These are phyloP conservation scores for Brachionus sp. DNA, from an alignment of 1,140 invertebrate species.

Conservation along the genomic window DNA sequence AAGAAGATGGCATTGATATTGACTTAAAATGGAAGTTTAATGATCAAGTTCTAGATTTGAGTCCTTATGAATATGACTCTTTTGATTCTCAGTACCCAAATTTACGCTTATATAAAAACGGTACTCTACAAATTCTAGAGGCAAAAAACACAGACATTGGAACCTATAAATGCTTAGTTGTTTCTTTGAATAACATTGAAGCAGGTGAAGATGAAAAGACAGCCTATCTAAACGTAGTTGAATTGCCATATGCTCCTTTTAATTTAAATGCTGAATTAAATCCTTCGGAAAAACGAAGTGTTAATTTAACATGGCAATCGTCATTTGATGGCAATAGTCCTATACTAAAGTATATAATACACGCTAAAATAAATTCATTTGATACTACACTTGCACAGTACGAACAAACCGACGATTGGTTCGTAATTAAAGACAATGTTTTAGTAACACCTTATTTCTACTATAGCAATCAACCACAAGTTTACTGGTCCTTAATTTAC, in stretches of 20 bases:
- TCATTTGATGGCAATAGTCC: conserved; percentile 95
- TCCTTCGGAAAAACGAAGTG: conserved; percentile 59
- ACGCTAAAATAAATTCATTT: conserved; percentile 63
- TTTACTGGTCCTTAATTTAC: conserved; percentile 70
- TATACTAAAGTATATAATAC: conserved; percentile 85
- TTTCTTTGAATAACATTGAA: conserved; percentile 63
- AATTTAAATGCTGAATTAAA: conserved; percentile 56
- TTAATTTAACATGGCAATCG: conserved; percentile 88
- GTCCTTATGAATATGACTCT: conserved; percentile 57
- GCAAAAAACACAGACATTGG: conserved; percentile 62
- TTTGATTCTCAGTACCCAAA: conserved; percentile 48
- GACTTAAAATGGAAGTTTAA: conserved; percentile 75
- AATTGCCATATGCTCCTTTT: conserved; percentile 39
- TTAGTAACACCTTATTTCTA: conserved; percentile 64
- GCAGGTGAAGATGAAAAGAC: conserved; percentile 85
- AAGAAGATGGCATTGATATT: conserved; percentile 81
- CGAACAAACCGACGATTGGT: conserved; percentile 42
- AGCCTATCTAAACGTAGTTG: conserved; percentile 61
- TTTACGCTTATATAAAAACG: conserved; percentile 53
- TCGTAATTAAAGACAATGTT: conserved; percentile 33
- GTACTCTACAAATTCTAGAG: conserved; percentile 60
- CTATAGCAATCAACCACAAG: conserved; percentile 75
- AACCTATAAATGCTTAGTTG: conserved; percentile 65
- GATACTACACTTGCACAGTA: background rate
- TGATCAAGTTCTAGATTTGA: conserved; percentile 68